Evolutionary conservation across 2,888 invertebrate genomes (phyloP).

Genomic region (Cremastobaeus sp.): DNA sequence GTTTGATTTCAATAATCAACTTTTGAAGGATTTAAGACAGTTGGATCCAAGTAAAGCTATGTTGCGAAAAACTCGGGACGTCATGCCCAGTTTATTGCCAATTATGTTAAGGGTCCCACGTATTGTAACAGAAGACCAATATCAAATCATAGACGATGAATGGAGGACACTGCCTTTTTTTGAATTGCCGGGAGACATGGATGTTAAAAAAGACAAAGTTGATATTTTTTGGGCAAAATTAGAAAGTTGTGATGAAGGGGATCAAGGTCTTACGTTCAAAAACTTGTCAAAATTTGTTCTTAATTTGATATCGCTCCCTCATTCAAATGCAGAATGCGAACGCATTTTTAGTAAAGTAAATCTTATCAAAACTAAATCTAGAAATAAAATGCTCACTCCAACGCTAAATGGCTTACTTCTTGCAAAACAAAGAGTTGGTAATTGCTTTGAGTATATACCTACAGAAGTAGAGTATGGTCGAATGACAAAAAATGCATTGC

Average conservation of each 20-base stretch:
- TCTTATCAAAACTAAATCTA: constrained; percentile 16
- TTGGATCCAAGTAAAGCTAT: constrained; percentile 5
- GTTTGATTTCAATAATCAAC: constrained; percentile 19
- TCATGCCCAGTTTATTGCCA: constrained; percentile 15
- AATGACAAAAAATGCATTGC: constrained; percentile 18
- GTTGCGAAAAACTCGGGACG: not conserved
- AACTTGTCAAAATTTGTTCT: constrained; percentile 21
- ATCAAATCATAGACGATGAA: constrained; percentile 22
- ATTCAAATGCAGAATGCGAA: constrained; percentile 22
- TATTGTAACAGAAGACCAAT: constrained; percentile 11
- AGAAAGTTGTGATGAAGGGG: constrained; percentile 12
- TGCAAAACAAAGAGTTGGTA: constrained; percentile 14
- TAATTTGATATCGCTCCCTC: constrained; percentile 22
- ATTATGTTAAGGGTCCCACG: constrained; percentile 5
- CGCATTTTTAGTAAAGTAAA: constrained; percentile 19
- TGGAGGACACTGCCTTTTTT: constrained; percentile 22
- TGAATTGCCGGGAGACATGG: constrained; percentile 20
- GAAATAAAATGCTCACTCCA: constrained; percentile 13
- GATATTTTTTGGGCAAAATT: constrained; percentile 18
- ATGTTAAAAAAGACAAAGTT: constrained; percentile 18
- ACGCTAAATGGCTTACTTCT: constrained; percentile 19
- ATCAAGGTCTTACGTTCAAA: constrained; percentile 22
- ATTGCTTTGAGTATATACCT: constrained; percentile 16
- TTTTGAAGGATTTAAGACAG: constrained; percentile 13
- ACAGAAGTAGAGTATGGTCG: constrained; percentile 10